Evolutionary conservation across 2,888 invertebrate genomes (phyloP).

Genomic region (Apamea sordens): DNA sequence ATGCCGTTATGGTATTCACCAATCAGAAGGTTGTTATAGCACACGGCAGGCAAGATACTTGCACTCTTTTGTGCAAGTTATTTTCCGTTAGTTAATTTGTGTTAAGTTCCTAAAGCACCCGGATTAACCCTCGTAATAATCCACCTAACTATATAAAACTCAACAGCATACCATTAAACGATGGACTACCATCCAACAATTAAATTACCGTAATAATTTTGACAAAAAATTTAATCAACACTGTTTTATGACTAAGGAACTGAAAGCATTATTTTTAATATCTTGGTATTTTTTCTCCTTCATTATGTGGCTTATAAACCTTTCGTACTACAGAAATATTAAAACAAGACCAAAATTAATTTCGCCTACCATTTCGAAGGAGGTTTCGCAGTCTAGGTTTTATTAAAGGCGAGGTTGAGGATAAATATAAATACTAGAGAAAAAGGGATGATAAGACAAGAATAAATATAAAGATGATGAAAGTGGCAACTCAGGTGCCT

Average conservation of each 20-base stretch:
- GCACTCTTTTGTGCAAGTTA: too few relatives aligned
- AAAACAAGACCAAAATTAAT: constrained; percentile 77
- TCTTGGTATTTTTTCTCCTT: constrained; percentile 56
- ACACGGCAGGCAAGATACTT: too few relatives aligned
- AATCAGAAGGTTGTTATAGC: too few relatives aligned
- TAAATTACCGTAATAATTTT: constrained; percentile 47
- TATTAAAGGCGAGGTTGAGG: constrained; percentile 63
- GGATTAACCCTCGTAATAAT: background rate
- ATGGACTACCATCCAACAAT: constrained; percentile 26
- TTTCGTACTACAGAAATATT: constrained; percentile 73
- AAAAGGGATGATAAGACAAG: constrained; percentile 36
- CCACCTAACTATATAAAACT: constrained; percentile 5
- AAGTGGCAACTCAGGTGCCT: background rate
- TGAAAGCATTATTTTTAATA: constrained; percentile 59
- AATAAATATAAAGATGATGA: background rate
- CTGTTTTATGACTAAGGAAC: constrained; percentile 55
- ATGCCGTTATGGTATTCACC: too few relatives aligned
- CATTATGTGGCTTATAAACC: constrained; percentile 68
- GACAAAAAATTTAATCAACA: constrained; percentile 57
- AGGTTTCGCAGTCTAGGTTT: constrained; percentile 61
- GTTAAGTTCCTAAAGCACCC: background rate
- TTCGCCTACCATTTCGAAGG: constrained; percentile 70
- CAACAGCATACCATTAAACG: constrained; percentile 10
- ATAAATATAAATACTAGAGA: constrained; percentile 42
- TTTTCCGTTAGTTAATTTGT: too few relatives aligned